phyloP scores from a whole-genome alignment of 2,797 vertebrate genomes.

The Delichon dasypus region DNA sequence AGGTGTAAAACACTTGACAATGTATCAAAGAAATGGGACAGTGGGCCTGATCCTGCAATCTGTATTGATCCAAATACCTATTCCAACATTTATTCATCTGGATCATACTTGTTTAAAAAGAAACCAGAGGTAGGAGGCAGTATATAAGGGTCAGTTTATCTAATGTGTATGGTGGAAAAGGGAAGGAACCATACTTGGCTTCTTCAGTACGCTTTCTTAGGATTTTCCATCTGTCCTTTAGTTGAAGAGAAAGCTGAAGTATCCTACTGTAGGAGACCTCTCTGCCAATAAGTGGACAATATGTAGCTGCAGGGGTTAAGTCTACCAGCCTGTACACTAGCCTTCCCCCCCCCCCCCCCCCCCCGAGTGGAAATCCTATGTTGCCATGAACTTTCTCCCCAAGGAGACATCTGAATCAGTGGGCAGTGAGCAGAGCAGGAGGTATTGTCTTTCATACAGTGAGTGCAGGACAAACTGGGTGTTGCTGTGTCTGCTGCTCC shows the following conservation, averaged over 20 bases:
- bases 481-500: background rate
- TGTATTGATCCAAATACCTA: background rate
- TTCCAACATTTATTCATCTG: background rate
- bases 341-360: background rate
- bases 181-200: background rate
- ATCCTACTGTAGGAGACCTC: background rate
- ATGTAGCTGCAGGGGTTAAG: background rate
- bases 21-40: background rate
- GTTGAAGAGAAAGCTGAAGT: slow-evolving; percentile 33
- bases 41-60: background rate
- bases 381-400: background rate
- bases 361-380: background rate
- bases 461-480: background rate
- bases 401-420: background rate
- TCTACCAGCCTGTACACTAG: background rate
- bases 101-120: background rate
- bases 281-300: slow-evolving; percentile 15
- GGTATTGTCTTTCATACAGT: background rate
- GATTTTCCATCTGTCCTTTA: slow-evolving; percentile 38
- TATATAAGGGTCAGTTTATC: background rate
- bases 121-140: background rate
- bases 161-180: background rate
- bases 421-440: background rate
- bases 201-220: background rate
- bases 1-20: background rate